Evolutionary conservation across 2,113 vertebrate genomes (phyloP).

Genomic region (Pachycephala philippinensis): DNA sequence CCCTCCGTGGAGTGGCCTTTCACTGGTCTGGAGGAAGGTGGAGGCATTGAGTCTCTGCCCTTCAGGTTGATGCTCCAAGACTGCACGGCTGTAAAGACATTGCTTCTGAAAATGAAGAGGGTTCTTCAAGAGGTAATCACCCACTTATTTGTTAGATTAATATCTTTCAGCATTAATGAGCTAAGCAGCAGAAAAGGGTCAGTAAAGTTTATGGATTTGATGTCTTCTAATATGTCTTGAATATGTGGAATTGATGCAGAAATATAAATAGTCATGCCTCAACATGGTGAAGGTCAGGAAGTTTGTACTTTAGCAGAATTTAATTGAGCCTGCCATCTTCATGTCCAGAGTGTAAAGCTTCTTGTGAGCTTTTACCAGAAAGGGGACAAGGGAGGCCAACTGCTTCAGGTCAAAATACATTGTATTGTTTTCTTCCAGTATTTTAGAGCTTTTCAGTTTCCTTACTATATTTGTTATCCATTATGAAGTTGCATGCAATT

Average conservation of each 20-base stretch:
- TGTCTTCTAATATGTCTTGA: not conserved
- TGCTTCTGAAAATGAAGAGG: slow-evolving; percentile 90
- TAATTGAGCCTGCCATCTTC: not conserved
- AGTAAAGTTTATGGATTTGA: not conserved
- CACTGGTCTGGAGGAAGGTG: slow-evolving; percentile 78
- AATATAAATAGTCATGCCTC: not conserved
- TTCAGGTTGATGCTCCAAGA: slow-evolving; percentile 94
- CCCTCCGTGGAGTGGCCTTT: slow-evolving; percentile 78
- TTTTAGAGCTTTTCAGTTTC: not conserved
- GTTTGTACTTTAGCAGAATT: not conserved
- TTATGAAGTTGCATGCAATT: not conserved
- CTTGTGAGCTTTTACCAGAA: not conserved
- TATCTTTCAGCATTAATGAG: not conserved
- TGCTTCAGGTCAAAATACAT: not conserved
- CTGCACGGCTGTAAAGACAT: slow-evolving; percentile 91
- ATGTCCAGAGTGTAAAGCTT: not conserved
- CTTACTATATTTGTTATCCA: not conserved
- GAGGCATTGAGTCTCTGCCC: slow-evolving; percentile 85
- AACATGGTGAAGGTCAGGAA: not conserved
- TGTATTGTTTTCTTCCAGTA: not conserved
- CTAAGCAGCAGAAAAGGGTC: not conserved
- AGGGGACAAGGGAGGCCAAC: not conserved
- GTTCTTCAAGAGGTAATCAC: slow-evolving; percentile 92
- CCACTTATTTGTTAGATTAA: not conserved
- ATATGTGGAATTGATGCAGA: not conserved